A percentile compares a stretch with the other conserved stretches of the same genome.
These are phyloP conservation scores for Aspidoscelis tigris DNA, from an alignment of 2,113 vertebrate genomes.

Conservation along the genomic window DNA sequence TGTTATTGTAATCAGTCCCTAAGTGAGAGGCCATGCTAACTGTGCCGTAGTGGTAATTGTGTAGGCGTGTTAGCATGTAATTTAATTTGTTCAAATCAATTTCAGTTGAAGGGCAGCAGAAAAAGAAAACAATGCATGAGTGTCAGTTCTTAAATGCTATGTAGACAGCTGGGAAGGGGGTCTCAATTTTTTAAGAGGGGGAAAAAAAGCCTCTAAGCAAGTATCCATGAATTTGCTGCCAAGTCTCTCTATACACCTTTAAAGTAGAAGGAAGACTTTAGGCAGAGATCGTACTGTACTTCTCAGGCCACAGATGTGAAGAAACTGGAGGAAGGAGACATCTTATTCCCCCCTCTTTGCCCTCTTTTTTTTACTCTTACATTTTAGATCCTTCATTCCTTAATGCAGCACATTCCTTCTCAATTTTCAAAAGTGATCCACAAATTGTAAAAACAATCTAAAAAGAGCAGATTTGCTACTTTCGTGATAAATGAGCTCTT, in stretches of 20 bases:
- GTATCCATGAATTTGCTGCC: not conserved
- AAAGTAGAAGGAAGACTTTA: not conserved
- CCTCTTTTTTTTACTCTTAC: not conserved
- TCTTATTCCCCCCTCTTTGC: not conserved
- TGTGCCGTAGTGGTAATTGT: constrained; percentile 9
- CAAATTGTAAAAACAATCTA: not conserved
- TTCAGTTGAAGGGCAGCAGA: constrained; percentile 11
- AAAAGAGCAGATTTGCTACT: not conserved
- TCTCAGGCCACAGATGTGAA: not conserved
- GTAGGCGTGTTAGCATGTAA: constrained; percentile 26
- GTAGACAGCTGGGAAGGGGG: not conserved
- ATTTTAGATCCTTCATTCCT: not conserved
- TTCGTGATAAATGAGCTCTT: too few relatives aligned
- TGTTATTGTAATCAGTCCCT: constrained; percentile 18
- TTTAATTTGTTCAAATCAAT: constrained; percentile 36
- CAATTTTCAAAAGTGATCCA: not conserved
- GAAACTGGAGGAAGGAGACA: too few relatives aligned
- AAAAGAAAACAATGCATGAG: constrained; percentile 23
- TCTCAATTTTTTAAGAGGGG: not conserved
- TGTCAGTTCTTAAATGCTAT: constrained; percentile 7
- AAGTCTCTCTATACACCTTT: not conserved
- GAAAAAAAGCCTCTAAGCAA: not conserved
- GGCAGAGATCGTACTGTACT: not conserved
- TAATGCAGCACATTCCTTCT: not conserved
- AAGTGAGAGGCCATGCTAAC: constrained; percentile 9